These are phyloP conservation scores for Atta cephalotes DNA, from an alignment of 1,140 invertebrate genomes.

Conservation along the genomic window DNA sequence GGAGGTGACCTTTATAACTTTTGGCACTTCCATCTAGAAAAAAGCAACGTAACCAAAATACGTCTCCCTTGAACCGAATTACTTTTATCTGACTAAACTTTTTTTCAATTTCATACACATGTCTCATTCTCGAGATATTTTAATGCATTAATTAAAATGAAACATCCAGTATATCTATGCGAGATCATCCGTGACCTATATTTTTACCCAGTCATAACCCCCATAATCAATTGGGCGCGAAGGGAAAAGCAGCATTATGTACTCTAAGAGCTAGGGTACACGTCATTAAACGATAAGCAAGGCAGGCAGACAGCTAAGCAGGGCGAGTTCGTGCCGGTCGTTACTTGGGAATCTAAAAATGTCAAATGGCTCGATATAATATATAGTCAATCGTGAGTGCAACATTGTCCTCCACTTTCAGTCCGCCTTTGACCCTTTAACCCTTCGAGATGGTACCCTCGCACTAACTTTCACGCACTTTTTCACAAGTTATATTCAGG, in stretches of 20 bases:
- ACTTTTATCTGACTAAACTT: too few relatives aligned
- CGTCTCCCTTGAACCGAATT: too few relatives aligned
- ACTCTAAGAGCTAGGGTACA: constrained; percentile 21
- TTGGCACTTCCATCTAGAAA: too few relatives aligned
- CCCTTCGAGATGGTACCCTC: background rate
- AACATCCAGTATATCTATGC: background rate
- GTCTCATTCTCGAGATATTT: too few relatives aligned
- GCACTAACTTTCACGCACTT: constrained; percentile 10
- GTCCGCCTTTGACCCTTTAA: background rate
- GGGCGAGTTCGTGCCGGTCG: constrained; percentile 59
- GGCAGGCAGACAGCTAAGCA: background rate
- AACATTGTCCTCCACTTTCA: background rate
- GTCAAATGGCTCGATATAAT: constrained; percentile 65
- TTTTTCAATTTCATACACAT: too few relatives aligned
- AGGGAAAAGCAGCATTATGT: constrained; percentile 13
- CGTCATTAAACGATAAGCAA: constrained; percentile 47
- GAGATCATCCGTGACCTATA: constrained; percentile 73
- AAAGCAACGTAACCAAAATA: too few relatives aligned
- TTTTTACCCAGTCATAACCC: constrained; percentile 45
- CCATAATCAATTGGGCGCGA: constrained; percentile 3
- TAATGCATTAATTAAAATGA: too few relatives aligned
- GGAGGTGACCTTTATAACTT: too few relatives aligned
- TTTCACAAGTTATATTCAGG: constrained; percentile 4
- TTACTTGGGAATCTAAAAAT: constrained; percentile 70
- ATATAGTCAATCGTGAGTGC: constrained; percentile 59